Evolutionary conservation across 2,113 vertebrate species (phyloP).

Genomic region (Hydrochoerus hydrochaeris): DNA sequence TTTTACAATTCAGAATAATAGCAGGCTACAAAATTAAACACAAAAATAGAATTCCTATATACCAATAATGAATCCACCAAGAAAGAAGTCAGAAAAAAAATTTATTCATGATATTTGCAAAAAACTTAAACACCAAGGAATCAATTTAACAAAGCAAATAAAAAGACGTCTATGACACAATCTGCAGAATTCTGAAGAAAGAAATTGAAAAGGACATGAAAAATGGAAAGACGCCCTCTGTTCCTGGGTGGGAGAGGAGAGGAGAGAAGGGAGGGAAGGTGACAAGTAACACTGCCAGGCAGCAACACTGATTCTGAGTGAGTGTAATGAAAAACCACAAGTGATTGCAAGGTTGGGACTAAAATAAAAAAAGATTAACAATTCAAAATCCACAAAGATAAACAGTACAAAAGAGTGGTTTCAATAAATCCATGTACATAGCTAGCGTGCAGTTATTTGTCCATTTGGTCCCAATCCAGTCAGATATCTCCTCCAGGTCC

Average conservation of each 20-base stretch:
- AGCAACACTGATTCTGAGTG: neutral
- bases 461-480: slow-evolving; percentile 64
- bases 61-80: neutral
- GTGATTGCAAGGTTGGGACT: neutral
- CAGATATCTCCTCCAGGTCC: slow-evolving; percentile 71
- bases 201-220: neutral
- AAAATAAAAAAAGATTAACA: neutral
- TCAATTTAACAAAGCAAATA: neutral
- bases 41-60: neutral
- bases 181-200: neutral
- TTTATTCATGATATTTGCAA: neutral
- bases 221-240: neutral
- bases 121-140: neutral
- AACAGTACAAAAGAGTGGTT: neutral
- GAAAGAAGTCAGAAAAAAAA: neutral
- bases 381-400: neutral
- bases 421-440: slow-evolving; percentile 36
- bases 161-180: neutral
- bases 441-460: slow-evolving; percentile 54
- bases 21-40: neutral
- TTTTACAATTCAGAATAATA: neutral
- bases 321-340: neutral
- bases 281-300: no score
- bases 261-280: neutral
- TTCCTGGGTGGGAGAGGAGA: neutral